Conservation (phyloP, 2,113 vertebrate species). For the Myrmophylax atrothorax region DNA sequence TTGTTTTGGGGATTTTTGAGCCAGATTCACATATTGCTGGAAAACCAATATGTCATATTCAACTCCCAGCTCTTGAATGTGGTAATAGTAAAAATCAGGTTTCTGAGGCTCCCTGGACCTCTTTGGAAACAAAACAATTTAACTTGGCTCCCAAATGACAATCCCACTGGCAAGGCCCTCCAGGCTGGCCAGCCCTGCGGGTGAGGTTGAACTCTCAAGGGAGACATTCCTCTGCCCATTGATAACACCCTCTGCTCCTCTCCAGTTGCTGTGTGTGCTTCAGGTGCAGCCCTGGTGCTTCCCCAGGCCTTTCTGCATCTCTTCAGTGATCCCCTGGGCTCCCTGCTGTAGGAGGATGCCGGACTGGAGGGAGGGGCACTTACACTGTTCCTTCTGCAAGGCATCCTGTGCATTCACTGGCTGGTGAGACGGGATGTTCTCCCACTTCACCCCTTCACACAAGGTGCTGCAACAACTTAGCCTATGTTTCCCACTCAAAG, state of each 20-base stretch:
- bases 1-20: not conserved
- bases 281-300: not conserved
- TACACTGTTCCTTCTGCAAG: not conserved
- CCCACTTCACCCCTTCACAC: not conserved
- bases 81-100: not conserved
- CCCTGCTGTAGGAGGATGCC: accelerated
- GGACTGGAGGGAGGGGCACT: not conserved
- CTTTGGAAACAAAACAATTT: not conserved
- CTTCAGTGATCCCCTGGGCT: not conserved
- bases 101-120: not conserved
- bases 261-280: not conserved
- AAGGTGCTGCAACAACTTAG: not conserved
- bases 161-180: not conserved
- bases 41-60: not conserved
- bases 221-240: not conserved
- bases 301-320: not conserved
- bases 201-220: not conserved
- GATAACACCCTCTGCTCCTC: not conserved
- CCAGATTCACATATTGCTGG: not conserved
- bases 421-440: not conserved
- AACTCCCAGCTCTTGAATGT: not conserved
- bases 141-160: accelerated
- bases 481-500: not conserved
- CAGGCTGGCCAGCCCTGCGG: not conserved
- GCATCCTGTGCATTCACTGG: not conserved